Evolutionary conservation across 2,113 vertebrate species (phyloP), one percentile per base, ranked within the genome.

Genomic region (Dolichallabes microphthalmus): DNA sequence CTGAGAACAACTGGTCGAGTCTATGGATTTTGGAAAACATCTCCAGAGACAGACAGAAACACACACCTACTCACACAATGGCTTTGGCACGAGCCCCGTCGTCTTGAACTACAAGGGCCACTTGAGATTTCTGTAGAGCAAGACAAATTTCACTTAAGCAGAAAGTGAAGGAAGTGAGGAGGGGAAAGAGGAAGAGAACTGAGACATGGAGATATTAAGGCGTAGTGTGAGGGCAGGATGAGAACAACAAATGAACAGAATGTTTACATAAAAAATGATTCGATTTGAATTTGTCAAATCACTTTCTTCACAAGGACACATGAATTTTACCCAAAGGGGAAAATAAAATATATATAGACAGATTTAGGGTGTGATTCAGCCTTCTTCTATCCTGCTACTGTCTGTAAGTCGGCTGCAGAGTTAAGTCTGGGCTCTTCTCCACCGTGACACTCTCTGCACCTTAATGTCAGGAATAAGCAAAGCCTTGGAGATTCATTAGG

Each of bases 101-200:
- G 91, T 87, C 27, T 85, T 86, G 82, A 90, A 78, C 91, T 91
- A 80, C 91, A 93, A 91, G 92, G 91, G 91, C 63, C 82, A 90
- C 93, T 93, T 86, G 82, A 89, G 86, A 88, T 91, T 90, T 94
- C 87, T 86, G 57, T 88, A 74, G 85, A 88, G 82, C 63, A 84
- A 60, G 64, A 78, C 35, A 77, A 53, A 80, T 87, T 85, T 76
- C 91, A 87, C 80, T 85, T 85, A 55, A 87, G 60, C 30, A 75
- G 58, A 71, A 83, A 30, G 27, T 22, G 61, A 88, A 57, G 50
- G 35, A 30, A 57, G 20, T 73, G 69, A 27, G 12, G 27, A 79
- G 74, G 50, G 22, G 30, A 75, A 86, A 68, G 27, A 76, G 30
- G 30, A 58, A 30, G 10, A 17, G 61, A 53, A 39, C 13, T 53